Percentiles rank a stretch among this genome's conserved stretches.
phyloP scores from a whole-genome alignment of 64 coral and sea anemone genomes.

The Acropora tenuis region DNA sequence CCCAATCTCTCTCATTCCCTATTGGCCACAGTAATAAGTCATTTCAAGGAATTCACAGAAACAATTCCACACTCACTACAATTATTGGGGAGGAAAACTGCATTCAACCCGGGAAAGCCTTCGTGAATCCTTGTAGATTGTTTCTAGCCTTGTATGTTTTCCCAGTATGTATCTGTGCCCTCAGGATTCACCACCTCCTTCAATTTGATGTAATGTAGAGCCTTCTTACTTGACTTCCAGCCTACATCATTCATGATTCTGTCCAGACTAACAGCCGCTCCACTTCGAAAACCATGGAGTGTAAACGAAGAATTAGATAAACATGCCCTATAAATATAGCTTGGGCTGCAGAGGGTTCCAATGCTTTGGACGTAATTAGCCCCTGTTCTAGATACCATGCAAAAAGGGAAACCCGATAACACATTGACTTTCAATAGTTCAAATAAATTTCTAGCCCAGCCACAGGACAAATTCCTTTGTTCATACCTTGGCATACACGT shows the following conservation, averaged over 20 bases:
- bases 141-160: neutral
- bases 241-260: constrained; percentile 5
- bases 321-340: neutral
- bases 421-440: neutral
- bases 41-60: neutral
- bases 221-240: neutral
- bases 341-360: constrained; percentile 3
- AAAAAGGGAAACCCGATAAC: neutral
- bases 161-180: neutral
- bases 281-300: neutral
- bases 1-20: neutral
- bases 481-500: constrained; percentile 24
- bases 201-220: constrained; percentile 15
- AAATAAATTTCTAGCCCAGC: neutral
- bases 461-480: neutral
- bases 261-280: neutral
- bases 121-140: neutral
- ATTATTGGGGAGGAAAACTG: no score
- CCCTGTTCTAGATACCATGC: neutral
- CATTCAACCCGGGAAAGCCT: neutral
- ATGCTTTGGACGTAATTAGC: neutral
- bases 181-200: neutral
- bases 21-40: no score
- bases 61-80: neutral
- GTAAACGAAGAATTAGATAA: neutral